Percentiles rank a stretch among this genome's conserved stretches.
Evolutionary conservation across 2,113 vertebrate species (phyloP).

Genomic region (Mustela nigripes): DNA sequence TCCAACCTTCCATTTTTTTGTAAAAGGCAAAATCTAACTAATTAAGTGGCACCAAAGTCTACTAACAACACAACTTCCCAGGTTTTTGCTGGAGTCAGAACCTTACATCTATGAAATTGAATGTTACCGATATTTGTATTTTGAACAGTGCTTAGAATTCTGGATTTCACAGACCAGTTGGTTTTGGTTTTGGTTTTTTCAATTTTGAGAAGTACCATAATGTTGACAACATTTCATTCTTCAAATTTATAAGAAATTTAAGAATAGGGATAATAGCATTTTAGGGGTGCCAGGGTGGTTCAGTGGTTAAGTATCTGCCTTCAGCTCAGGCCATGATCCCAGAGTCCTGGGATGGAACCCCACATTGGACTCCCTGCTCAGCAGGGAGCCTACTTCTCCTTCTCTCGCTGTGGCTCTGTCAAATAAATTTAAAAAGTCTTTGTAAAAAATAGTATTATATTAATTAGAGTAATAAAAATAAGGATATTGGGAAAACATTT

Average conservation of each 20-base stretch:
- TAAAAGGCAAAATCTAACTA: background rate
- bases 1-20: background rate
- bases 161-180: background rate
- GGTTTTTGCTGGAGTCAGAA: background rate
- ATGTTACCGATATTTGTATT: background rate
- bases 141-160: background rate
- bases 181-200: background rate
- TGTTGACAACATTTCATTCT: background rate
- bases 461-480: constrained; percentile 11
- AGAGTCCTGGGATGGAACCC: no score
- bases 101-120: background rate
- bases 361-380: no score
- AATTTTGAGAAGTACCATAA: background rate
- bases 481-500: background rate
- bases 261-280: background rate
- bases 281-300: no score
- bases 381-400: no score
- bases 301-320: no score
- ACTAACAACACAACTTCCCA: background rate
- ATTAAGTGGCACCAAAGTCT: background rate
- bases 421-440: no score
- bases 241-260: background rate
- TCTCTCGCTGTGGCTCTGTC: no score
- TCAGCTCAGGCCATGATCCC: no score
- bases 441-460: background rate